These are phyloP conservation scores for Psilopogon haemacephalus DNA, from an alignment of 2,113 vertebrate species.

Conservation along the genomic window DNA sequence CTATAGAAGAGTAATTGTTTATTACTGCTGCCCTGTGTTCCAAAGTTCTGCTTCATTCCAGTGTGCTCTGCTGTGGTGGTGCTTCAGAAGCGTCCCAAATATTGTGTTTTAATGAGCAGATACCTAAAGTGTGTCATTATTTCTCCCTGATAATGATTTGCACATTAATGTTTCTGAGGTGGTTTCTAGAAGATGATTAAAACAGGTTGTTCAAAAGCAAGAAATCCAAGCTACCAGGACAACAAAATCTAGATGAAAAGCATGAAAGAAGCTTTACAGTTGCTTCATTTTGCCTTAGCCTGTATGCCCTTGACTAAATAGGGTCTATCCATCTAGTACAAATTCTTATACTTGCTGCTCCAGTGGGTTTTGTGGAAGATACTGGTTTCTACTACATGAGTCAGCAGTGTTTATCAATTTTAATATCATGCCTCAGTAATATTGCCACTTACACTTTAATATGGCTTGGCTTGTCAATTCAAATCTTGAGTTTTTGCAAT, in stretches of 20 bases:
- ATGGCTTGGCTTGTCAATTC: slow-evolving; percentile 6
- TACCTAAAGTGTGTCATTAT: background rate
- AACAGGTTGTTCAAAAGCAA: background rate
- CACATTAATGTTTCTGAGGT: background rate
- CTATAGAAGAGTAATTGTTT: background rate
- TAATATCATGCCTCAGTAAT: slow-evolving; percentile 25
- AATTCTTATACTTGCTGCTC: slow-evolving; percentile 36
- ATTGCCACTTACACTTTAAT: slow-evolving; percentile 34
- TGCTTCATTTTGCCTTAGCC: slow-evolving; percentile 6
- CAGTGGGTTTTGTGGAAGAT: slow-evolving; percentile 37
- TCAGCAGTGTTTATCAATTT: slow-evolving; percentile 52
- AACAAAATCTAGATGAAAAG: background rate
- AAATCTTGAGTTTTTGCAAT: background rate
- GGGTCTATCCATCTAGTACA: background rate
- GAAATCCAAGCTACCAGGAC: background rate
- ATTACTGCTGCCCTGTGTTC: background rate
- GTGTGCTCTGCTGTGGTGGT: background rate
- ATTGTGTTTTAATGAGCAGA: background rate
- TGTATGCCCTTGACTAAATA: slow-evolving; percentile 4
- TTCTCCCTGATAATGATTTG: background rate
- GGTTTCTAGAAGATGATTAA: background rate
- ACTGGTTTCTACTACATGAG: slow-evolving; percentile 4
- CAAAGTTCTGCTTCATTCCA: background rate
- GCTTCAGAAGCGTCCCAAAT: background rate
- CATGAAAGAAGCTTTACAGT: background rate